phyloP scores from a whole-genome alignment of 2,797 vertebrate species.

The Acipenser transmontanus region DNA sequence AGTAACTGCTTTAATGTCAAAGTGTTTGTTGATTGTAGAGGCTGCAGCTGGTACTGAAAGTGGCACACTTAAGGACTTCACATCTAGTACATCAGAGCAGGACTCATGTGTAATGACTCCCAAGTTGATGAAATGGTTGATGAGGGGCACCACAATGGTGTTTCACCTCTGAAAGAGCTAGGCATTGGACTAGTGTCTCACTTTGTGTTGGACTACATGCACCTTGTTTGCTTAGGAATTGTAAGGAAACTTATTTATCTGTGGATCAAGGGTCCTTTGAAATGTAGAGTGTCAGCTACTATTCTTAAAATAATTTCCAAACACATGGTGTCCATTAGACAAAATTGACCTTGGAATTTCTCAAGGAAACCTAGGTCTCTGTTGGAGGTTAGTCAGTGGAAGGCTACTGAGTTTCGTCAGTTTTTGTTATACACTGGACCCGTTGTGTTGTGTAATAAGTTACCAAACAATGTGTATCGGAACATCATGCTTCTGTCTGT shows the following conservation, averaged over 20 bases:
- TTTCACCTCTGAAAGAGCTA: slow-evolving; percentile 13
- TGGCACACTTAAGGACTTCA: slow-evolving; percentile 3
- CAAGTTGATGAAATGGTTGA: slow-evolving; percentile 8
- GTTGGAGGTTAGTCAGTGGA: slow-evolving; percentile 20
- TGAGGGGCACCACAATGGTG: slow-evolving; percentile 12
- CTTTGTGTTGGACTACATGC: slow-evolving; percentile 22
- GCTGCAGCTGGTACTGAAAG: not conserved
- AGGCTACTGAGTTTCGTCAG: slow-evolving; percentile 22
- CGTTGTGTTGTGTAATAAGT: slow-evolving; percentile 16
- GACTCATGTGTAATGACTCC: slow-evolving; percentile 5
- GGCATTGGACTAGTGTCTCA: slow-evolving; percentile 8
- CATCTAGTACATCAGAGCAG: too few relatives aligned
- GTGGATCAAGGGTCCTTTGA: slow-evolving; percentile 16
- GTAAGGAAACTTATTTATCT: slow-evolving; percentile 8
- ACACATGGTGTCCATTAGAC: slow-evolving; percentile 16
- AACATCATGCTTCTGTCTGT: slow-evolving; percentile 18
- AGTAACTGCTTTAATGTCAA: too few relatives aligned
- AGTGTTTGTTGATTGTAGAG: too few relatives aligned
- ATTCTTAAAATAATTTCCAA: slow-evolving; percentile 16
- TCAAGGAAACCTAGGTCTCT: slow-evolving; percentile 11
- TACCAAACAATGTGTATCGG: slow-evolving; percentile 10
- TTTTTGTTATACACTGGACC: slow-evolving; percentile 24
- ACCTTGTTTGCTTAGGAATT: slow-evolving; percentile 16
- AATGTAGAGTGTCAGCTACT: slow-evolving; percentile 11
- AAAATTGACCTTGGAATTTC: not conserved